These are phyloP conservation scores for Drosophila sucinea DNA, from an alignment of 1,140 invertebrate species.

Conservation along the genomic window DNA sequence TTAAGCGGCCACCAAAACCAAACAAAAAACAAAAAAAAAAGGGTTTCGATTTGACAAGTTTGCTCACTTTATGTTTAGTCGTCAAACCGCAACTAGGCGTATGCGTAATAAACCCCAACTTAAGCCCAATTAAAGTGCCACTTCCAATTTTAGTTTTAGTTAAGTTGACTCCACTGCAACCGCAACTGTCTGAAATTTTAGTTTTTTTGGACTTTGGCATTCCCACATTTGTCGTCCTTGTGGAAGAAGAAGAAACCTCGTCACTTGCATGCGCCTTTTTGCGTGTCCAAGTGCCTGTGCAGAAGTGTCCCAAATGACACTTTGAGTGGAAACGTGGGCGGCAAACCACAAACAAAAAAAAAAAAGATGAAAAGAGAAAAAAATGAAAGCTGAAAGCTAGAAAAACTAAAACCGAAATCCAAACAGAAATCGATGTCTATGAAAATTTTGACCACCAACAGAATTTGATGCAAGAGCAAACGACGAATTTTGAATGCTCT, in stretches of 20 bases:
- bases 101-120: conserved; percentile 47
- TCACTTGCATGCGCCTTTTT: conserved; percentile 76
- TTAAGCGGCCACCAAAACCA: conserved; percentile 17
- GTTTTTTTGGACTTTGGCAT: background rate
- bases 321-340: conserved; percentile 47
- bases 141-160: conserved; percentile 24
- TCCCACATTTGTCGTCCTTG: conserved; percentile 43
- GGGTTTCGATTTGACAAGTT: conserved; percentile 21
- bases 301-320: conserved; percentile 71
- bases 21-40: conserved; percentile 5
- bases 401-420: conserved; percentile 43
- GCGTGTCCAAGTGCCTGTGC: conserved; percentile 73
- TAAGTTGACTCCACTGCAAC: conserved; percentile 16
- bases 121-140: conserved; percentile 43
- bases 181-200: conserved; percentile 18
- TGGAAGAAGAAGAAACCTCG: conserved; percentile 39
- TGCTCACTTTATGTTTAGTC: conserved; percentile 15
- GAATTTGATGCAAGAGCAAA: background rate
- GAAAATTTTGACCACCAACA: conserved; percentile 16
- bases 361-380: conserved; percentile 37
- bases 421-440: conserved; percentile 60
- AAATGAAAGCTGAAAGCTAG: conserved; percentile 37
- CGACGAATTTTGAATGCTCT: conserved; percentile 8
- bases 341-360: conserved; percentile 60
- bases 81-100: conserved; percentile 36